Base-by-base conservation (phyloP, 2,797 vertebrate species). In the Oceanodroma leucorhoa region DNA sequence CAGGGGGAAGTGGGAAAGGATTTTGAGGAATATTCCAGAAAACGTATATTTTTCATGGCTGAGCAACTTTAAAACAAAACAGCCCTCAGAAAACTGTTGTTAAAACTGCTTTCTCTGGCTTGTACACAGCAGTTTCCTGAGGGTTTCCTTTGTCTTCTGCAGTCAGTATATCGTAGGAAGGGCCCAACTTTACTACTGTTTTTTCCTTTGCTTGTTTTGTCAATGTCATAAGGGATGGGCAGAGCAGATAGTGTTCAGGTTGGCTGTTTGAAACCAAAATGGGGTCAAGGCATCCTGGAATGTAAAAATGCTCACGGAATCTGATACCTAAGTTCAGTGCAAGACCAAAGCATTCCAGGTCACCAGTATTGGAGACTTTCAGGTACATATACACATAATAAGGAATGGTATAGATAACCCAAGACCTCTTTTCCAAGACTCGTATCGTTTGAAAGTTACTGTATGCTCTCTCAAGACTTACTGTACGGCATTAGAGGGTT, bases 131-230 rank as follows among this genome's bases (percentile, higher is more conserved):
- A 48, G 5, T 89, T 85, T 69, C 57, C 84, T 85, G n/a, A 77
- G 55, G 61, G 50, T 80, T 93, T 80, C 64, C 62, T 94, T 88
- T 76, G 32, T 57, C 64, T 58, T 70, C 73, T 90, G 36, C 55
- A 83, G 3, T 41, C 19, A 72, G 46, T 16, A 24, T 23, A 30
- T 53, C 38, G 7, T 4, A 71, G 55, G 70, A 87, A 77, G 40
- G 26, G 16, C 55, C 45, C 43, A 66, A 30, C 36, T 80, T 73
- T 16, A 38, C 48, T 46, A 1, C 11, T 62, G 0, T 38, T 87
- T 83, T 82, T 80, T 62, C 67, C 60, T 89, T 30, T 62, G n/a
- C 75, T 54, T 54, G 24, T 70, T 92, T 69, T 82, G 46, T 41
- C 73, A 9, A 1, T 41, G 72, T 46, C 8, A 5, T 18, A 17